These are phyloP conservation scores for Rhogogaster chlorosoma DNA, from an alignment of 2,888 invertebrate genomes.

Conservation along the genomic window DNA sequence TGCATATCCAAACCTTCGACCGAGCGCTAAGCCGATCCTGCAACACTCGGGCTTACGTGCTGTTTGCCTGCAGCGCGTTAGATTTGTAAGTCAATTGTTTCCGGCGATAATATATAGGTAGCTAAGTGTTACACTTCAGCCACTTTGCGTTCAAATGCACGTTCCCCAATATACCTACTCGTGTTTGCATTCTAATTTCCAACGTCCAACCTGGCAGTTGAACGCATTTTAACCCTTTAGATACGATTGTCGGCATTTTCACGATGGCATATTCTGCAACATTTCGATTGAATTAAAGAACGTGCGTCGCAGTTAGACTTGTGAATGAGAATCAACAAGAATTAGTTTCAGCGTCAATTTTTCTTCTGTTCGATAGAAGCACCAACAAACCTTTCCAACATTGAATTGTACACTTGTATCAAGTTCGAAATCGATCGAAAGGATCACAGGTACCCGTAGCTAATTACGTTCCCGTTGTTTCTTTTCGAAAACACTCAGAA, in stretches of 20 bases:
- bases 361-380: background rate
- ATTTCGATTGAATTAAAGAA: background rate
- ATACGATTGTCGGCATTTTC: background rate
- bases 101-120: background rate
- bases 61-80: background rate
- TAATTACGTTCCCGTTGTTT: no score
- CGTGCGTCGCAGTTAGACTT: background rate
- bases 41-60: background rate
- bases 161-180: background rate
- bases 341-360: no score
- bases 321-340: background rate
- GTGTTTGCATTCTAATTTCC: background rate
- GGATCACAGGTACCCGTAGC: no score
- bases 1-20: slow-evolving; percentile 27
- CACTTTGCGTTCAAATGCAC: background rate
- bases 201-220: no score
- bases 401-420: no score
- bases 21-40: slow-evolving; percentile 19
- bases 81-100: slow-evolving; percentile 23
- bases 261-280: background rate
- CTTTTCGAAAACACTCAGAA: no score
- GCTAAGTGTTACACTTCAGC: background rate
- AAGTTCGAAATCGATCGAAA: no score
- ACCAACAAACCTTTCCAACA: no score
- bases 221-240: background rate